Evolutionary conservation across 2,113 vertebrate species (phyloP), one percentile per base, ranked within the genome.

Genomic region (Gobio gobio): DNA sequence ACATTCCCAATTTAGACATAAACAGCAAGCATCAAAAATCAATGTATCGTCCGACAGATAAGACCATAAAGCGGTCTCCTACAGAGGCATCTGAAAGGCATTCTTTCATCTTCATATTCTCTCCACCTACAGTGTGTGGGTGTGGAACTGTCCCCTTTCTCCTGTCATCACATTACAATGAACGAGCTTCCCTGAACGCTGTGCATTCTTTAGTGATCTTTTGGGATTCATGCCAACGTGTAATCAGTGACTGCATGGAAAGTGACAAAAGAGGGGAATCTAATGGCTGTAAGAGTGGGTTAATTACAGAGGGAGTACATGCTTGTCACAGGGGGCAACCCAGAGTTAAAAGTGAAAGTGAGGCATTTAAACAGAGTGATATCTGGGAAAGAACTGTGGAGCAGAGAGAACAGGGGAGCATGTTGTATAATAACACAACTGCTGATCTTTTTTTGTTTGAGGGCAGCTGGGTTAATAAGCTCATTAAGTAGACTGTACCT

Each of bases 281-380:
- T 58, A 85, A 64, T 64, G 51, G 18, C n/a, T 40, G 63, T 8
- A 33, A 16, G 47, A 49, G 68, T 79, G 70, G 20, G 51, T 29
- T 83, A 83, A 88, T 88, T 86, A 86, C 63, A 68, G 75, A n/a
- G 49, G 14, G 56, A 64, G n/a, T 54, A 56, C 79, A 66, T 64
- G 58, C 45, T 40, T 81, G 66, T 59, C 78, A n/a, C 54, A 51
- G 77, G 24, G 54, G 63, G 49, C 40, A 88, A 64, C 73, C 83
- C 29, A 9, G 59, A 79, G 78, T 83, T 51, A 72, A 85, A 45
- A 70, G 9, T 45, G 18, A 73, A 58, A 45, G 80, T 58, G 4
- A 73, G 33, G 29, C 58, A 22, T 73, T 86, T 56, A 79, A 85
- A 83, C 63, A 70, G 29, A 78, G 22, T 85, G 63, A 82, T 72